A percentile compares a stretch with the other conserved stretches of the same genome.
phyloP scores from a whole-genome alignment of 2,113 vertebrate genomes.

The Chionis minor region DNA sequence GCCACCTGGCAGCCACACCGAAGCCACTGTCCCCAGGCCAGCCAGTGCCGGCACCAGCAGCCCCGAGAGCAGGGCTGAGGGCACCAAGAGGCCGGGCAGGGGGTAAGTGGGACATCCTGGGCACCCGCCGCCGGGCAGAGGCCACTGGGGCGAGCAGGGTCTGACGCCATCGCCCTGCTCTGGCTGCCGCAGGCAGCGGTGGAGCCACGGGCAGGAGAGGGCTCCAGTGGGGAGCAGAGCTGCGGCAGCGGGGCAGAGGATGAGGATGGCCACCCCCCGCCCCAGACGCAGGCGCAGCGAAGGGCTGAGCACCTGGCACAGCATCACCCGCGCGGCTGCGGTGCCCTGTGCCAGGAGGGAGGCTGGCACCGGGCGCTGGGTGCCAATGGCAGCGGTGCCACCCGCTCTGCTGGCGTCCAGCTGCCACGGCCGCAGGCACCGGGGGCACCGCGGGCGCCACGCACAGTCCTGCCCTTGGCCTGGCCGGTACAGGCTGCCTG shows the following conservation, averaged over 20 bases:
- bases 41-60: neutral
- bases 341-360: neutral
- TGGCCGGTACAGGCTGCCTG: neutral
- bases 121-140: neutral
- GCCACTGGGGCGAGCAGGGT: fast-evolving
- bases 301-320: neutral
- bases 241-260: neutral
- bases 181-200: fast-evolving
- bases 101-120: neutral
- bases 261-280: neutral
- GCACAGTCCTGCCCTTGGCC: neutral
- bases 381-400: fast-evolving
- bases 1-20: neutral
- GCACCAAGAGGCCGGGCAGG: neutral
- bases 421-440: fast-evolving
- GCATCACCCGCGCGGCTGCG: fast-evolving
- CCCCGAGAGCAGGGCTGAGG: fast-evolving
- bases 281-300: fast-evolving
- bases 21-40: neutral
- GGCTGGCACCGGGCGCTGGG: neutral
- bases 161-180: fast-evolving
- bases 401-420: neutral
- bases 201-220: fast-evolving
- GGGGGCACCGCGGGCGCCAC: fast-evolving
- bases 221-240: neutral